Conservation (phyloP, 2,113 vertebrate genomes). For the Dasypus novemcinctus region DNA sequence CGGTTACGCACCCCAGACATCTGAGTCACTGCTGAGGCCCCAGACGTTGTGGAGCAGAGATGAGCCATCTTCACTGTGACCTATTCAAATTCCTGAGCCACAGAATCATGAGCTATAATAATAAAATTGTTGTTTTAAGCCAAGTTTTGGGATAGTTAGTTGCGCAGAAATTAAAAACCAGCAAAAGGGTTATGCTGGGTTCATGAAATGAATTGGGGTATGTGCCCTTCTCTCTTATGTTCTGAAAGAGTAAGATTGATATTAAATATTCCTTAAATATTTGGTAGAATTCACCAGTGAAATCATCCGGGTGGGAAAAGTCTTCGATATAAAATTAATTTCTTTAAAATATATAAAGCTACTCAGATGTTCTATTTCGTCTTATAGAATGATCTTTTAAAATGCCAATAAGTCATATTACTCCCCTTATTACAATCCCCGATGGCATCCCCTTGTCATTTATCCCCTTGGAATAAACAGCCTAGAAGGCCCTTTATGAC, state of each 20-base stretch:
- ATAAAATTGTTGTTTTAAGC: not conserved
- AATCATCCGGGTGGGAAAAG: slow-evolving; percentile 21
- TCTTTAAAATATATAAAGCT: slow-evolving; percentile 39
- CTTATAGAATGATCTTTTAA: slow-evolving; percentile 33
- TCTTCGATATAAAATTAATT: slow-evolving; percentile 44
- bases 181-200: not conserved
- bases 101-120: not conserved
- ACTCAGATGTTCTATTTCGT: slow-evolving; percentile 27
- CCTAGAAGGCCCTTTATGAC: not conserved
- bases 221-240: not conserved
- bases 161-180: not conserved
- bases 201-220: not conserved
- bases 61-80: not conserved
- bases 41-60: not conserved
- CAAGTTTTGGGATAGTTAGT: not conserved
- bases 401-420: slow-evolving; percentile 29
- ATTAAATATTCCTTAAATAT: slow-evolving; percentile 56
- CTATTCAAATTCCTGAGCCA: not conserved
- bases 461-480: slow-evolving; percentile 16
- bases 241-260: not conserved
- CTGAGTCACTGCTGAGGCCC: not conserved
- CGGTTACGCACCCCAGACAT: not conserved
- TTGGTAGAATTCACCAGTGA: slow-evolving; percentile 52
- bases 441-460: not conserved
- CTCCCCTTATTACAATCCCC: not conserved